phyloP scores from a whole-genome alignment of 2,113 vertebrate species.

The Hydropotes inermis region DNA sequence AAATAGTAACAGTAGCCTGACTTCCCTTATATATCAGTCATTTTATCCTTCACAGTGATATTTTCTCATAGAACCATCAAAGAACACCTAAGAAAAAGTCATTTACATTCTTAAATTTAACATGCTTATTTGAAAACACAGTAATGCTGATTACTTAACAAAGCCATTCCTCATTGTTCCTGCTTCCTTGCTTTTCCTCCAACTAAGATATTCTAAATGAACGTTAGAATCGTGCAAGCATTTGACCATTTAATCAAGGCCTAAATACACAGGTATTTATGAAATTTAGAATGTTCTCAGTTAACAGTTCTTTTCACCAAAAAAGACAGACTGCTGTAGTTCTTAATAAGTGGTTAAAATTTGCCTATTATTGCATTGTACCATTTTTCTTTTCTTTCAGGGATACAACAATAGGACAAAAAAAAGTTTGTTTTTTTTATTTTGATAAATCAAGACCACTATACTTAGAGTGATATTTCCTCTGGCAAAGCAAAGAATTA shows the following conservation, averaged over 20 bases:
- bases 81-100: background rate
- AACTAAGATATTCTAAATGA: background rate
- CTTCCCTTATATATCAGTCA: background rate
- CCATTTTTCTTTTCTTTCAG: background rate
- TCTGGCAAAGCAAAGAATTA: background rate
- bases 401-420: background rate
- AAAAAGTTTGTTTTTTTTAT: background rate
- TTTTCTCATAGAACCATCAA: background rate
- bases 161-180: background rate
- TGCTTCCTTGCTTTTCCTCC: background rate
- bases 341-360: background rate
- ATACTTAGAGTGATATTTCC: background rate
- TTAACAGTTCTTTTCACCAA: slow-evolving; percentile 14
- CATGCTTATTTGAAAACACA: slow-evolving; percentile 7
- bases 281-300: background rate
- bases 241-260: background rate
- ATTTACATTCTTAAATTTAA: background rate
- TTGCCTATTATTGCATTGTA: background rate
- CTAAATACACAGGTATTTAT: background rate
- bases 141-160: background rate
- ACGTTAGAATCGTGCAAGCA: background rate
- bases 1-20: background rate
- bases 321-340: background rate
- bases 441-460: background rate
- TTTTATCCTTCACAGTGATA: background rate